Conservation (phyloP, 2,797 vertebrate genomes). For the Clarias pachynema region DNA sequence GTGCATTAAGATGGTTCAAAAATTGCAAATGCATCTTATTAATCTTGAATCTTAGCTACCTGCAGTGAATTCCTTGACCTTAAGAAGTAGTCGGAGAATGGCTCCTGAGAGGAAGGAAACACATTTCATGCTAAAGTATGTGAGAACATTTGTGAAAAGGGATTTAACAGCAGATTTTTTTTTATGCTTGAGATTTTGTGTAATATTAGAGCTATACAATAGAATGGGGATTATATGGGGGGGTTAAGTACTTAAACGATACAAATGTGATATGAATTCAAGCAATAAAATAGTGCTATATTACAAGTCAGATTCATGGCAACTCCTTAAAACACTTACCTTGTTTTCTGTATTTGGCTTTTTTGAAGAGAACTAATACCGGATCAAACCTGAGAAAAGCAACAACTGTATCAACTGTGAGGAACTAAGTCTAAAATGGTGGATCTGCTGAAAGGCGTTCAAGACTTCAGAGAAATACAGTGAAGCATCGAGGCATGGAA, state of each 20-base stretch:
- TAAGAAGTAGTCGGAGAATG: background rate
- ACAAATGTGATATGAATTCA: background rate
- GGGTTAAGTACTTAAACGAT: background rate
- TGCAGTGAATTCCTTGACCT: background rate
- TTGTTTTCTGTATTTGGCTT: background rate
- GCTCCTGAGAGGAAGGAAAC: background rate
- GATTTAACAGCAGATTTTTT: background rate
- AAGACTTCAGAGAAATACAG: background rate
- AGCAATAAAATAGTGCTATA: background rate
- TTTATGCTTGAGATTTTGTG: background rate
- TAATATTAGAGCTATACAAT: background rate
- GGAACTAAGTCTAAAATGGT: background rate
- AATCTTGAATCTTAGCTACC: background rate
- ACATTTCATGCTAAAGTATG: background rate
- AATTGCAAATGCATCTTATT: background rate
- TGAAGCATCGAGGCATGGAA: background rate
- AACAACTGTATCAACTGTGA: background rate
- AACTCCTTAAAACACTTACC: background rate
- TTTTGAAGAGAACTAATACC: background rate
- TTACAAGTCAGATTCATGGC: too few species aligned
- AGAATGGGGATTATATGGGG: background rate
- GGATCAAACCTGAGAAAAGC: background rate
- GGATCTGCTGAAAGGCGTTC: background rate
- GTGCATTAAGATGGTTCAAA: background rate
- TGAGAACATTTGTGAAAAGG: background rate